phyloP scores from a whole-genome alignment of 2,797 vertebrate species.

The Sarcoramphus papa region DNA sequence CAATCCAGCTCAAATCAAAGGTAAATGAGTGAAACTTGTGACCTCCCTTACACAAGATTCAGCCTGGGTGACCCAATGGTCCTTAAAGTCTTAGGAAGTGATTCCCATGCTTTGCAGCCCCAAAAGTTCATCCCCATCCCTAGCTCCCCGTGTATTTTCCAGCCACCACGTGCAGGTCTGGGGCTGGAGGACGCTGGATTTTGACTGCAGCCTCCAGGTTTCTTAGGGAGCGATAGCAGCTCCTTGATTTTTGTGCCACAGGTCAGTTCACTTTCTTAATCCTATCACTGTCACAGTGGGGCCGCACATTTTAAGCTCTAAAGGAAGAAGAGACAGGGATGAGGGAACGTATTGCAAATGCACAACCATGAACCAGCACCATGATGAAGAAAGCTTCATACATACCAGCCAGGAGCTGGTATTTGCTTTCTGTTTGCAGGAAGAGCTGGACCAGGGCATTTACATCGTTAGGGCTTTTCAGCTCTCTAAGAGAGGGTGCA shows the following conservation, averaged over 20 bases:
- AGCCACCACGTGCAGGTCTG: background rate
- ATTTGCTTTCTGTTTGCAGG: background rate
- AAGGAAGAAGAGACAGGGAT: background rate
- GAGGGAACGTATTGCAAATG: background rate
- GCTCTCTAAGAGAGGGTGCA: background rate
- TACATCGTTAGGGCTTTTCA: background rate
- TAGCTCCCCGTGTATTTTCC: background rate
- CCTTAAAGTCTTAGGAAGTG: background rate
- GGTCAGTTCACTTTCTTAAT: background rate
- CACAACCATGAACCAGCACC: background rate
- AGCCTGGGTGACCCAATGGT: background rate
- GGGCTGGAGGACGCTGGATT: background rate
- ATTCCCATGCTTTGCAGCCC: background rate
- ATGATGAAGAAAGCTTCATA: background rate
- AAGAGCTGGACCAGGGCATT: background rate
- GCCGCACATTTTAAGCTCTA: background rate
- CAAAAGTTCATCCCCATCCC: background rate
- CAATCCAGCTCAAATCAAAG: background rate
- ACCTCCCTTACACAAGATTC: background rate
- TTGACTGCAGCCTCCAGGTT: background rate
- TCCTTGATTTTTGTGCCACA: background rate
- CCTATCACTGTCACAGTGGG: background rate
- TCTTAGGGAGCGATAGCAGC: background rate
- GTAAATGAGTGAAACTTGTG: background rate
- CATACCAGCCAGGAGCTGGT: background rate